Evolutionary conservation across 2,797 vertebrate genomes (phyloP).

Genomic region (Ptychobarbus kaznakovi): DNA sequence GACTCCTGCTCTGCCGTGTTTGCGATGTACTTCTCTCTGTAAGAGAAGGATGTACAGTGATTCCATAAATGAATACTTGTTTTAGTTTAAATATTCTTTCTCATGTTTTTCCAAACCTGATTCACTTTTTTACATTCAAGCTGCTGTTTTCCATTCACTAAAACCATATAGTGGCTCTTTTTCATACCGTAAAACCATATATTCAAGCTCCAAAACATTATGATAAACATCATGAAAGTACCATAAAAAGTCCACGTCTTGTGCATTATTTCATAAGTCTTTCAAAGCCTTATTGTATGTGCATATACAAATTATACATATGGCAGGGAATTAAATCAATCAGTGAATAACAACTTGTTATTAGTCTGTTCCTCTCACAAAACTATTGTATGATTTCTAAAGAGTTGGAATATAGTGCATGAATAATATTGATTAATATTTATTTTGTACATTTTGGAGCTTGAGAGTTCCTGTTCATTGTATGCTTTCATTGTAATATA

Average conservation of each 20-base stretch:
- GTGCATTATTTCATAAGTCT: background rate
- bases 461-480: background rate
- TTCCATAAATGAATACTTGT: conserved; percentile 20
- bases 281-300: background rate
- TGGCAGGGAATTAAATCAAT: background rate
- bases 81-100: conserved; percentile 15
- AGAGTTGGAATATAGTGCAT: background rate
- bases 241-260: background rate
- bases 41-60: conserved; percentile 42
- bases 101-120: background rate
- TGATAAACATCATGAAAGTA: background rate
- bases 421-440: background rate
- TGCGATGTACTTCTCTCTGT: conserved; percentile 91
- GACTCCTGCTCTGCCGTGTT: conserved; percentile 95
- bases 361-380: background rate
- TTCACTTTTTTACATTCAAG: background rate
- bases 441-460: background rate
- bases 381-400: background rate
- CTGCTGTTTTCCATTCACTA: background rate
- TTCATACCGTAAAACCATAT: background rate
- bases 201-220: background rate
- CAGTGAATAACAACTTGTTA: background rate
- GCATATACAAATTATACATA: background rate
- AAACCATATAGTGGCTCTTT: background rate
- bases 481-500: background rate